Base-by-base conservation (phyloP, 2,113 vertebrate genomes). In the Phyllostomus discolor region DNA sequence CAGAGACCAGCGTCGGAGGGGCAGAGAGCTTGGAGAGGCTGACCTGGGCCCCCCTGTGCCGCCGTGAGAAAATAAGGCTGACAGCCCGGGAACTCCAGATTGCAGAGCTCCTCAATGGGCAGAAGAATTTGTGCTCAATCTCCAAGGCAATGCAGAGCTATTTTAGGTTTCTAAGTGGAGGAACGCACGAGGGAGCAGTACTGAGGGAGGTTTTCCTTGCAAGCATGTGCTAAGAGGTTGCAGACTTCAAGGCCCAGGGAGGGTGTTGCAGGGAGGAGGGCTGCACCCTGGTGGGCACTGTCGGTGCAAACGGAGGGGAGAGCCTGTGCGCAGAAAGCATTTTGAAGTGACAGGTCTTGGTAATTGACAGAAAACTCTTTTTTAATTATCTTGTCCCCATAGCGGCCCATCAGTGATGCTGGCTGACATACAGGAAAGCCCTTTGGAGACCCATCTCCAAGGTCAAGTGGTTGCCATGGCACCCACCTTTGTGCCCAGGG, bases 381-480 rank as follows among this genome's bases (percentile, higher is more conserved):
- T 64, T 84, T 9, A 64, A 84, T 73, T 72, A 41, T 95, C 67
- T 50, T 46, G 33, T 64, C 41, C 26, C 20, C 17, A 35, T 11
- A 67, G 50, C 6, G 1, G 57, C 26, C 69, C 10, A 4, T 48
- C 1, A 1, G 50, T 6, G 78, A 64, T 24, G 20, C n/a, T 79
- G 26, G 26, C 38, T 20, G 20, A 70, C 50, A 26, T 75, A 11
- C 10, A 82, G 67, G 75, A 92, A 78, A n/a, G 28, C 41, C 84
- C 52, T 86, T 59, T 48, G 4, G 59, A 7, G 41, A 88, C 10
- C 26, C 0, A 10, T 64, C 78, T 90, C 24, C 54, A 52, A 62
- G 19, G 78, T 64, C 52, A 62, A 28, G 41, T 41, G 62, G 91
- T 95, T 92, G 89, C 75, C 88, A 82, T 69, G 52, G 41, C 43